A percentile compares a stretch with the other conserved stretches of the same genome.
phyloP scores from a whole-genome alignment of 2,888 invertebrate genomes.

The Pecten maximus region DNA sequence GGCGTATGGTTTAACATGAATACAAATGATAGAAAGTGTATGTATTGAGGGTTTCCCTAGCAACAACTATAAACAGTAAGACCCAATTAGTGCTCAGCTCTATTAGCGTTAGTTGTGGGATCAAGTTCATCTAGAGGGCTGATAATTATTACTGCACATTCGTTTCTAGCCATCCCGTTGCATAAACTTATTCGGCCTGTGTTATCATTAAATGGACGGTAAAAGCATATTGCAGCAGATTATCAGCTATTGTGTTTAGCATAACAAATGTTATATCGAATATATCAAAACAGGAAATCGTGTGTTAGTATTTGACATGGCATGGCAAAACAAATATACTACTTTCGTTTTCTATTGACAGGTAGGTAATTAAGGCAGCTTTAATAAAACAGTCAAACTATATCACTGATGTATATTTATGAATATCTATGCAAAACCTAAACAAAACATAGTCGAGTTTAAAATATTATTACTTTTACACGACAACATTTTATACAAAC shows the following conservation, averaged over 20 bases:
- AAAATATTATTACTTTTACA: too few relatives aligned
- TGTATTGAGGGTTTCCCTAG: background rate
- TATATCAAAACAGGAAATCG: background rate
- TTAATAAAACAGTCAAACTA: too few relatives aligned
- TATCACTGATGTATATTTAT: background rate
- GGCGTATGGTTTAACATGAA: background rate
- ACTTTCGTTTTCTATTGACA: background rate
- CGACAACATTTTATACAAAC: too few relatives aligned
- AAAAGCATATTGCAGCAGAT: background rate
- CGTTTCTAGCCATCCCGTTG: background rate
- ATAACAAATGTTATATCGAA: background rate
- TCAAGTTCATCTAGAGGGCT: background rate
- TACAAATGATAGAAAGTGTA: background rate
- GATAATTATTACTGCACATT: background rate
- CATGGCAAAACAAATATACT: background rate
- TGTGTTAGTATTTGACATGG: background rate
- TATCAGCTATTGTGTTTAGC: background rate
- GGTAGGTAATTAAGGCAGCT: too few relatives aligned
- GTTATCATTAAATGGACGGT: background rate
- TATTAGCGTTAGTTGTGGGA: background rate
- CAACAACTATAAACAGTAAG: conserved; percentile 19
- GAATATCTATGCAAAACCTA: too few relatives aligned
- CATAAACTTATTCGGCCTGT: background rate
- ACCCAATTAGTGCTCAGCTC: conserved; percentile 20
- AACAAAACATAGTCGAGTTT: too few relatives aligned